Evolutionary conservation across 2,888 invertebrate species (phyloP), one percentile per base, ranked within the genome.

Genomic region (Mesorhabditis sp.): DNA sequence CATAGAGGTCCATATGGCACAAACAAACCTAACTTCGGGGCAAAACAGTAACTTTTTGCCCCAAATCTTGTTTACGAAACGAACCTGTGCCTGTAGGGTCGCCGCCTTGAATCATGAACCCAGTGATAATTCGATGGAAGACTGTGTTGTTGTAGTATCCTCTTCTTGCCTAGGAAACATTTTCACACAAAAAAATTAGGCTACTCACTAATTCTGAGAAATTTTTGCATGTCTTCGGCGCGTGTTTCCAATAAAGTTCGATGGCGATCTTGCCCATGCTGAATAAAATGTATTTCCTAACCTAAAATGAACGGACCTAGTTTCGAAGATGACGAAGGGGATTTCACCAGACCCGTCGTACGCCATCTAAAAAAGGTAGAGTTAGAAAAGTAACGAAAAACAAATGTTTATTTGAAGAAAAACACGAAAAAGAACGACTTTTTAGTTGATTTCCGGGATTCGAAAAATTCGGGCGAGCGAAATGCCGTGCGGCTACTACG

Each of bases 191-290:
- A 62, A 28, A 61, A 61, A 13, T 28, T 41, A 15, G 28, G 3
- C 13, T 10, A 45, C 65, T 45, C 0, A 92, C 90, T 43, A 99
- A 88, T 87, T 98, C 97, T 72, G 95, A 95, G 88, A 98, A 97
- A 86, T 99, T 98, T 83, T 93, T 90, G 81, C 98, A 98, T 0
- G 97, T 96, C 79, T 91, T 91, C n/a, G 97, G 97, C 0, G 97
- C 92, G 86, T 99, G 96, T 86, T 94, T 93, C 98, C 98, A 99
- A 86, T 99, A 99, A 76, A 98, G 89, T 87, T 98, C 97, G 66
- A 97, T 88, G 0, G 91, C 90, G 67, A 98, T 89, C 82, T 92
- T 92, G 0, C 98, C 98, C 94, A 97, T 95, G 45, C 76, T 76
- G 45, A 66, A 58, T 28, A 1, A 45, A 45, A 6, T 0, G 13